Evolutionary conservation across 2,888 invertebrate species (phyloP), one percentile per base, ranked within the genome.

Genomic region (Temnothorax ravouxi): DNA sequence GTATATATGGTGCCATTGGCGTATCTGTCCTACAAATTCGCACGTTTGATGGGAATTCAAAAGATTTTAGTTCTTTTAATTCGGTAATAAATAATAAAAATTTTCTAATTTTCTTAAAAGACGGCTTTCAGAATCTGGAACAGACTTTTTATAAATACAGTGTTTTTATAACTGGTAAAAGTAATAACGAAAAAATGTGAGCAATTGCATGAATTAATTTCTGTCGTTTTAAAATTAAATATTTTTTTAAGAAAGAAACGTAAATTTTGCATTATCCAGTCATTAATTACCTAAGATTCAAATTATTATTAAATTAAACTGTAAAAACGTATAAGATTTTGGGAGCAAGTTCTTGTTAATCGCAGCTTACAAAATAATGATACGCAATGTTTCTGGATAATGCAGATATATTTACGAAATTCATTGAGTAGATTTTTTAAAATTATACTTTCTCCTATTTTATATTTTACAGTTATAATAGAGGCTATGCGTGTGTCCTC

Each of bases 401-500:
- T 74, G 25, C 80, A 83, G 77, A 67, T 81, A 84, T 62, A 84
- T 62, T 83, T 38, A 18, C 21, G 18, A 44, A n/a, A 76, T 81
- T 81, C 56, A 56, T 34, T 6, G 34, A 67, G 83, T 76, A 62
- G 15, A 64, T 83, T 59, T 61, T 81, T 81, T 83, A 83, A 86
- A 88, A 88, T 88, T 84, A 87, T 84, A 87, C 59, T 83, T 69
- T 56, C 64, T 61, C 50, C 61, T 66, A 74, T 80, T 87, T 59
- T 81, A 61, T 67, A 87, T 81, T 83, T 69, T 74, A 41, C 11
- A 44, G 21, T 81, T 50, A 69, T 69, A 61, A 8, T 54, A 47
- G 67, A 34, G 3, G 15, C 25, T 61, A 3, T 62, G 21, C 50
- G 18, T 61, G 69, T 61, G 47, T 21, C n/a, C 29, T 9, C 41